A percentile compares a stretch with the other conserved stretches of the same genome.
Conservation (phyloP, 2,888 invertebrate genomes). For the Protophormia terraenovae region DNA sequence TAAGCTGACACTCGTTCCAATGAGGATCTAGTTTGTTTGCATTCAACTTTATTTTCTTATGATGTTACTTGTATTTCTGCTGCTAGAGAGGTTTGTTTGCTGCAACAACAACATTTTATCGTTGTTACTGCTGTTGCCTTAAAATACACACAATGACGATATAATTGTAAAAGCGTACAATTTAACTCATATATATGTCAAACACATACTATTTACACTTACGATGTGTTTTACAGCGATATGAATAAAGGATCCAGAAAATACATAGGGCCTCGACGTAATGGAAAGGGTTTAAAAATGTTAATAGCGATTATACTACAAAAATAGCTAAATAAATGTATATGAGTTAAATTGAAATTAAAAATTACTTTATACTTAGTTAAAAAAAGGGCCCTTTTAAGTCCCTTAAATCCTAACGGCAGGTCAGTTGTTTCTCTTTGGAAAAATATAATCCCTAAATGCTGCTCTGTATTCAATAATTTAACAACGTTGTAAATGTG, state of each 20-base stretch:
- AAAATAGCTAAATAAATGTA: too few species aligned
- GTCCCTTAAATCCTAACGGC: neutral
- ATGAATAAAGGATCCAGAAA: neutral
- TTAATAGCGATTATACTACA: too few species aligned
- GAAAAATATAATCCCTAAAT: neutral
- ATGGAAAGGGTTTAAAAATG: too few species aligned
- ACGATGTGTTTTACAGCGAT: neutral
- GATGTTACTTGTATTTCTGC: neutral
- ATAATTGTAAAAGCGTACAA: conserved; percentile 35
- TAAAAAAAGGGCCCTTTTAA: too few species aligned
- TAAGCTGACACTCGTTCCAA: neutral
- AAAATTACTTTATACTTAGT: too few species aligned
- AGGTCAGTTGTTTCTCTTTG: neutral
- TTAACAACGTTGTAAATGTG: conserved; percentile 24
- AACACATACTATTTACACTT: neutral
- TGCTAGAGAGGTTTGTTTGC: neutral
- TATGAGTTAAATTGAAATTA: too few species aligned
- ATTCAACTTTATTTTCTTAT: conserved; percentile 11
- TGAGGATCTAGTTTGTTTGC: conserved; percentile 2
- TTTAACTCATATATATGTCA: neutral
- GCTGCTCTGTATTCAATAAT: neutral
- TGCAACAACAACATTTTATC: conserved; percentile 13
- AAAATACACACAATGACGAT: conserved; percentile 43
- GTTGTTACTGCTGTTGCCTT: conserved; percentile 5
- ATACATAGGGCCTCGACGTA: neutral